phyloP scores from a whole-genome alignment of 2,113 vertebrate species.

The Oxygymnocypris stewartii region DNA sequence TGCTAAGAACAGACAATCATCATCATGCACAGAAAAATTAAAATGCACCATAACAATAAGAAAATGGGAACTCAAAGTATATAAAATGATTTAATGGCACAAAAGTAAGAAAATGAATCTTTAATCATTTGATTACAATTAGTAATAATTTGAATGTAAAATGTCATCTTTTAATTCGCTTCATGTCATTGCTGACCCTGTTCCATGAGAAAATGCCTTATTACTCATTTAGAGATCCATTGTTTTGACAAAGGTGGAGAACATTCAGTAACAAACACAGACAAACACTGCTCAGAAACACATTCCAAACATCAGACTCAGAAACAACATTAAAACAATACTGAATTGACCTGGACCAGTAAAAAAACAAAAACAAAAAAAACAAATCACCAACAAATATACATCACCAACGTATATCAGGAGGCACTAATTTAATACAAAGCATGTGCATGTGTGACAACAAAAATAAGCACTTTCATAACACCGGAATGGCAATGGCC shows the following conservation, averaged over 20 bases:
- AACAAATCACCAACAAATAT: not conserved
- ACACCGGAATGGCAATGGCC: too few relatives aligned
- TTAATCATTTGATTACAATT: not conserved
- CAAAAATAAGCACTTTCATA: too few relatives aligned
- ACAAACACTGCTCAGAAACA: not conserved
- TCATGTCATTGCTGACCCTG: not conserved
- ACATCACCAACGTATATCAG: too few relatives aligned
- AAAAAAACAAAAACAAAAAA: not conserved
- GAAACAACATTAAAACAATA: not conserved
- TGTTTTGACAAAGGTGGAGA: slow-evolving; percentile 8
- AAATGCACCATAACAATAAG: not conserved
- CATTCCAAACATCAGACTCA: not conserved
- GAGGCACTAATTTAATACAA: too few relatives aligned
- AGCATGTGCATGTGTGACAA: not conserved
- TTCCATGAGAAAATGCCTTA: not conserved
- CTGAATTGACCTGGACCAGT: not conserved
- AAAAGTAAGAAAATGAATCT: not conserved
- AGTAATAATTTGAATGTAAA: too few relatives aligned
- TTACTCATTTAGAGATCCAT: not conserved
- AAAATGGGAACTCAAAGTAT: not conserved
- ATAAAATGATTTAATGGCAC: not conserved
- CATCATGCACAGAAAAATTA: not conserved
- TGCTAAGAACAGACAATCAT: not conserved
- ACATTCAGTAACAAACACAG: not conserved
- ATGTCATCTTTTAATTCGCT: not conserved